Percentiles rank a stretch among this genome's conserved stretches.
These are phyloP conservation scores for Brachionus asplanchnoidis DNA, from an alignment of 1,140 invertebrate genomes.

Conservation along the genomic window DNA sequence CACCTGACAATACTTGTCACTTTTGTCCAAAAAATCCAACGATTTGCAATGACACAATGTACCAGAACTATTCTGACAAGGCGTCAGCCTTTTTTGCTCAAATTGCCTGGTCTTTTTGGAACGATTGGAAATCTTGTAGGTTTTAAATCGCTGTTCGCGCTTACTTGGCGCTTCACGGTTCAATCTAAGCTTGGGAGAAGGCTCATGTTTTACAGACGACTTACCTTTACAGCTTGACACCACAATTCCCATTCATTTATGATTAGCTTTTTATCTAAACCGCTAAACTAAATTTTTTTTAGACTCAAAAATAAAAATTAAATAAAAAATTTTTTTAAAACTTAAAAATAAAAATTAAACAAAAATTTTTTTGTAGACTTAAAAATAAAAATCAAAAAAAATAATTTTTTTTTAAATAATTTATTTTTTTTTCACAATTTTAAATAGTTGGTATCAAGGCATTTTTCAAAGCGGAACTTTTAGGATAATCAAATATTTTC, in stretches of 20 bases:
- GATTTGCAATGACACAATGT: background rate
- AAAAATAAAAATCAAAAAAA: too few relatives aligned
- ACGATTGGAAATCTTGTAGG: background rate
- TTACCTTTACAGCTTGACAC: conserved; percentile 23
- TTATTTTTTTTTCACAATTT: background rate
- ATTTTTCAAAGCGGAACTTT: background rate
- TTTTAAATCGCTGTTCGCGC: conserved; percentile 26
- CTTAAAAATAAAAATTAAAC: background rate
- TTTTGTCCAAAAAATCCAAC: background rate
- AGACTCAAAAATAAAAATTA: background rate
- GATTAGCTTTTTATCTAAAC: background rate
- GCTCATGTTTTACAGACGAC: background rate
- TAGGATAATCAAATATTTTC: background rate
- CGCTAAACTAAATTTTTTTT: background rate
- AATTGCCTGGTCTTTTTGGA: background rate
- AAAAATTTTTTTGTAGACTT: too few relatives aligned
- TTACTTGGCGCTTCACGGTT: background rate
- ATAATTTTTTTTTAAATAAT: background rate
- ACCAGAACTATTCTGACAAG: background rate
- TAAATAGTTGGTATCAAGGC: background rate
- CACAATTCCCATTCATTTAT: conserved; percentile 36
- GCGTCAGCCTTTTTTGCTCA: background rate
- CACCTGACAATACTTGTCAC: background rate
- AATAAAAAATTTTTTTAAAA: background rate
- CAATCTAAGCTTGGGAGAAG: background rate